Evolutionary conservation across 2,113 vertebrate genomes (phyloP).

Genomic region (Heloderma charlesbogerti): DNA sequence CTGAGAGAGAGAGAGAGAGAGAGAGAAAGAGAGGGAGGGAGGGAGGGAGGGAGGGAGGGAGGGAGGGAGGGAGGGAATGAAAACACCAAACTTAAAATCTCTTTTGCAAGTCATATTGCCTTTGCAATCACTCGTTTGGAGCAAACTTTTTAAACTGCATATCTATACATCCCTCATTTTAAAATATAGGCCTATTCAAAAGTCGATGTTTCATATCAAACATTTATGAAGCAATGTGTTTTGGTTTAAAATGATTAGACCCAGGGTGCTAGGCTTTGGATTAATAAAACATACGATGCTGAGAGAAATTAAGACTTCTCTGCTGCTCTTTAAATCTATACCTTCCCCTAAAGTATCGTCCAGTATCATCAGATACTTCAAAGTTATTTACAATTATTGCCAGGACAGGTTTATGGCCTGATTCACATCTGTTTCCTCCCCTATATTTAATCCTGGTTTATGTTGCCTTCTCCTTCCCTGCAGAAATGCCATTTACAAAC

Average conservation of each 20-base stretch:
- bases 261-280: not conserved
- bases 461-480: slow-evolving; percentile 4
- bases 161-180: slow-evolving; percentile 1
- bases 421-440: slow-evolving; percentile 27
- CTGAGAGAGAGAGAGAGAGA: not conserved
- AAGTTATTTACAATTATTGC: slow-evolving; percentile 31
- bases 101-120: not conserved
- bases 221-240: slow-evolving; percentile 17
- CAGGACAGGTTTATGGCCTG: slow-evolving; percentile 13
- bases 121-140: not conserved
- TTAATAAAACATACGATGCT: slow-evolving; percentile 36
- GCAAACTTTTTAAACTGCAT: not conserved
- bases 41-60: no score
- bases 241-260: slow-evolving; percentile 15
- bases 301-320: slow-evolving; percentile 27
- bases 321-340: slow-evolving; percentile 14
- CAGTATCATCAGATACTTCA: not conserved
- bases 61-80: no score
- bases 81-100: not conserved
- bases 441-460: slow-evolving; percentile 34
- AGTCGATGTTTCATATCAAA: slow-evolving; percentile 3
- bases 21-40: no score
- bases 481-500: slow-evolving; percentile 28
- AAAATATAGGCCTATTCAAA: slow-evolving; percentile 18
- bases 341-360: not conserved